Evolutionary conservation across 2,797 vertebrate genomes (phyloP).

Genomic region (Astyanax mexicanus): DNA sequence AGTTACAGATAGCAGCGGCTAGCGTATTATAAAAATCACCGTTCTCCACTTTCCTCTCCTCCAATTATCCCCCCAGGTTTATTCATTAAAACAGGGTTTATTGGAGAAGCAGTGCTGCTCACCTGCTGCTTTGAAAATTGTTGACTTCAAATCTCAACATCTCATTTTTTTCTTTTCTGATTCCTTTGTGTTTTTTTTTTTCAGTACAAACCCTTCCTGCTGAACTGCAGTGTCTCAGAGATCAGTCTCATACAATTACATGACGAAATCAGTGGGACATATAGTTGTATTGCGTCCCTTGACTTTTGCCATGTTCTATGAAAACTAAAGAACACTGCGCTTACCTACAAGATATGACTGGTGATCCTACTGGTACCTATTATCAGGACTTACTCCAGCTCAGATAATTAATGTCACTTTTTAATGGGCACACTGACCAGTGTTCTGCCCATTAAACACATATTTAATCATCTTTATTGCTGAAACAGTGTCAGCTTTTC

Average conservation of each 20-base stretch:
- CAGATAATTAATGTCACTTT: too few relatives aligned
- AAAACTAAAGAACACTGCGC: too few relatives aligned
- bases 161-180: background rate
- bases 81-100: constrained; percentile 50
- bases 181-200: background rate
- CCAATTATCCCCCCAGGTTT: constrained; percentile 52
- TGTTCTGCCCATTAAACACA: too few relatives aligned
- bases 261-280: background rate
- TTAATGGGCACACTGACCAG: too few relatives aligned
- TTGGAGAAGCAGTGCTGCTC: background rate
- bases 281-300: too few relatives aligned
- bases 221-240: background rate
- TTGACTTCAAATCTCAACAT: constrained; percentile 9
- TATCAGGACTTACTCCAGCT: too few relatives aligned
- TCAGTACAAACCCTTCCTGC: background rate
- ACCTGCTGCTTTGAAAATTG: background rate
- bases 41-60: constrained; percentile 63
- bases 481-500: too few relatives aligned
- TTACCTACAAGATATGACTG: too few relatives aligned
- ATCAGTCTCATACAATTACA: too few relatives aligned
- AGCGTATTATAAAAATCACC: constrained; percentile 67
- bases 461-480: too few relatives aligned
- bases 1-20: constrained; percentile 70
- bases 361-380: too few relatives aligned
- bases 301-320: too few relatives aligned